Evolutionary conservation across 2,797 vertebrate genomes (phyloP), one percentile per base, ranked within the genome.

Genomic region (Pagetopsis macropterus): DNA sequence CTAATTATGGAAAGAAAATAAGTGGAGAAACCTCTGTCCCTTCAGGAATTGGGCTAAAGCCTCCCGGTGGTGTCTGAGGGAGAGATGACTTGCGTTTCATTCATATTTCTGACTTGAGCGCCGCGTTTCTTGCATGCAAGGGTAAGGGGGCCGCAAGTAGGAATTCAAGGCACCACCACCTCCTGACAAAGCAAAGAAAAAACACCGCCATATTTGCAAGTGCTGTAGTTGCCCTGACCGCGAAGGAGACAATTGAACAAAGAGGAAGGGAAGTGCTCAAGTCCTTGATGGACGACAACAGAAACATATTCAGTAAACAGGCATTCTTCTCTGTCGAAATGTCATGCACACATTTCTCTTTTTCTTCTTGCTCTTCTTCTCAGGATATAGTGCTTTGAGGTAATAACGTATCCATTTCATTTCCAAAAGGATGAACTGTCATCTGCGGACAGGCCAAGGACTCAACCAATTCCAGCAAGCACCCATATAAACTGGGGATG

Each of bases 91-190:
- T 75, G 82, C 68, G 61, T 82, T 85, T 84, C 83, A 31, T 88
- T 88, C 91, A 91, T 93, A 92, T 93, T 94, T 93, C 90, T 92
- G 88, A 92, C 88, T 86, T 2, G 71, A 88, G 88, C 85, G 80
- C 86, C 87, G 83, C 76, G 58, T 89, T 87, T 91, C 89, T 91
- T 68, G 45, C 92, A 92, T 93, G 90, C 89, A 84, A 77, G 66
- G 79, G 84, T 37, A 66, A 76, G 63, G 82, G 86, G 85, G 70
- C 65, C 45, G 43, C 73, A 73, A 78, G 82, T 59, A 76, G 86
- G 84, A 92, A 91, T 87, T 88, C 89, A 94, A 93, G 91, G 91
- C 93, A 91, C 89, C 87, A 64, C 90, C 88, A 84, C 87, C 91
- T 88, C 90, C 83, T 91, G 81, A 85, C 87, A 71, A 90, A 90